Evolutionary conservation across 2,797 vertebrate genomes (phyloP).

Genomic region (Eulemur coronatus): DNA sequence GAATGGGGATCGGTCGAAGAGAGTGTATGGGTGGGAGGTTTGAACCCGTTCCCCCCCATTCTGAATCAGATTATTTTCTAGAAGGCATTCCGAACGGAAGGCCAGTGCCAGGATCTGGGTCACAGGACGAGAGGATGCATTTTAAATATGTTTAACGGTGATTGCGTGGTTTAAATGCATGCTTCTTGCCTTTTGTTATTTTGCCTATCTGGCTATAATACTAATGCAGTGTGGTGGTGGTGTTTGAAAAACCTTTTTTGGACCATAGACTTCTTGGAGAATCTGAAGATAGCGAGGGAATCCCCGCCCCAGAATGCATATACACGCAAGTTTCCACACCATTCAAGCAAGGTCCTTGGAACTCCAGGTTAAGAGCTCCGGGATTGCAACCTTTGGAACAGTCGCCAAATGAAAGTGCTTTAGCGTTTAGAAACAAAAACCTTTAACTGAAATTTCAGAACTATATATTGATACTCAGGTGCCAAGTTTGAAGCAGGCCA

Average conservation of each 20-base stretch:
- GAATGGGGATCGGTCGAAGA: not conserved
- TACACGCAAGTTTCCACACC: not conserved
- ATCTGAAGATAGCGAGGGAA: not conserved
- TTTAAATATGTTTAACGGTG: not conserved
- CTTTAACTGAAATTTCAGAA: not conserved
- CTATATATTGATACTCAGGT: not conserved
- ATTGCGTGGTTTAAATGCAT: not conserved
- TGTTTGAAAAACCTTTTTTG: not conserved
- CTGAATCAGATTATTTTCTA: not conserved
- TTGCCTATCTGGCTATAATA: not conserved
- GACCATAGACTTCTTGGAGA: not conserved
- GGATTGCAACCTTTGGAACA: not conserved
- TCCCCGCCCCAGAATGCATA: not conserved
- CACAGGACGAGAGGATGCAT: not conserved
- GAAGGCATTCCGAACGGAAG: not conserved
- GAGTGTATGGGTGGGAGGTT: too few relatives aligned
- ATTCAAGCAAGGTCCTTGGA: not conserved
- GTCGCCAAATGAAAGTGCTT: not conserved
- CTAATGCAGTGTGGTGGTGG: not conserved
- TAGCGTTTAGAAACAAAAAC: not conserved
- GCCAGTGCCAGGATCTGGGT: conserved; percentile 3
- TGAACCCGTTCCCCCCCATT: not conserved
- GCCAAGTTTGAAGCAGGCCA: not conserved
- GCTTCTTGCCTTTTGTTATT: not conserved
- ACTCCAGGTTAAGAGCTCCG: not conserved